phyloP scores from a whole-genome alignment of 1,140 invertebrate species.

The Galleria mellonella region DNA sequence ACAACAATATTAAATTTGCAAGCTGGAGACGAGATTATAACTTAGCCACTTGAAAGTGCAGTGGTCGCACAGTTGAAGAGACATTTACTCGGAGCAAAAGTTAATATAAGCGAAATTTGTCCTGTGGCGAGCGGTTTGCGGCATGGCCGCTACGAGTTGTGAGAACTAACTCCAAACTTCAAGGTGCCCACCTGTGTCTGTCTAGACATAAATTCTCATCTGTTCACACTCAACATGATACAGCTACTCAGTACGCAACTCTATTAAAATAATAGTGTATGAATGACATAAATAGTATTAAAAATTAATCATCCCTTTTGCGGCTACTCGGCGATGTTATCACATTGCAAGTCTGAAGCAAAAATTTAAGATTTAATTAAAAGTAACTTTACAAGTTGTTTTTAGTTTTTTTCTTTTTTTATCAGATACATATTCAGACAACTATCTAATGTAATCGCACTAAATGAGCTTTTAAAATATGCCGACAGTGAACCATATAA shows the following conservation, averaged over 20 bases:
- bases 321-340: slow-evolving; percentile 24
- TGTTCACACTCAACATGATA: slow-evolving; percentile 7
- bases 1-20: slow-evolving; percentile 19
- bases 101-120: slow-evolving; percentile 67
- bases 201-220: slow-evolving; percentile 12
- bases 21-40: slow-evolving; percentile 52
- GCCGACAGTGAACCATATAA: slow-evolving; percentile 20
- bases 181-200: slow-evolving; percentile 29
- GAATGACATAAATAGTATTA: slow-evolving; percentile 15
- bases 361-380: slow-evolving; percentile 57
- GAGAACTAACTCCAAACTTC: slow-evolving; percentile 29
- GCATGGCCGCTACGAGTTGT: not conserved
- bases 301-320: slow-evolving; percentile 28
- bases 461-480: slow-evolving; percentile 34
- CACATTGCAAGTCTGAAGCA: slow-evolving; percentile 25
- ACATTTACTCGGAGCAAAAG: slow-evolving; percentile 61
- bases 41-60: slow-evolving; percentile 61
- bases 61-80: slow-evolving; percentile 45
- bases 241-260: not conserved
- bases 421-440: slow-evolving; percentile 51
- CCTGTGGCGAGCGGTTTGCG: slow-evolving; percentile 44
- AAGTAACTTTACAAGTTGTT: slow-evolving; percentile 35
- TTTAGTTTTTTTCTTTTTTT: slow-evolving; percentile 34
- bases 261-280: not conserved
- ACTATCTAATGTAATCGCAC: slow-evolving; percentile 58